A percentile compares a stretch with the other conserved stretches of the same genome.
Evolutionary conservation across 2,797 vertebrate species (phyloP).

Genomic region (Bryconaethiops microstoma): DNA sequence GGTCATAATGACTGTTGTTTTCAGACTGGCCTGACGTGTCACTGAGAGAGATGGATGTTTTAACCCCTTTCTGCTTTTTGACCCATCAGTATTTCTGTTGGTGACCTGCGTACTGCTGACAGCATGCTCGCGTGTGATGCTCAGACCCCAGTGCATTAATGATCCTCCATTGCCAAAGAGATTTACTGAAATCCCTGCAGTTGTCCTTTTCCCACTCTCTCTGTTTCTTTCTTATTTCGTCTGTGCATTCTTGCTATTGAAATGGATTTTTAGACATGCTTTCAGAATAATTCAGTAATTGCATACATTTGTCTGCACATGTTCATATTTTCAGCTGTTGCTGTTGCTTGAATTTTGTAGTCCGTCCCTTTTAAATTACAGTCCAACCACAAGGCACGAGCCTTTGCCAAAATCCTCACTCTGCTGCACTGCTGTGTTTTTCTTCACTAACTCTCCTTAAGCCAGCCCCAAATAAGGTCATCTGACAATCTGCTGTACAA

Average conservation of each 20-base stretch:
- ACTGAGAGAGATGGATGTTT: constrained; percentile 35
- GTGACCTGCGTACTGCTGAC: constrained; percentile 3
- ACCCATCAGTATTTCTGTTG: constrained; percentile 35
- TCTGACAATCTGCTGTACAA: constrained; percentile 13
- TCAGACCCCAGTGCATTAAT: neutral
- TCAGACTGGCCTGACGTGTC: neutral
- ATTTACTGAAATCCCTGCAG: neutral
- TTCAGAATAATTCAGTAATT: constrained; percentile 3
- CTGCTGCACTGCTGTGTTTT: constrained; percentile 1
- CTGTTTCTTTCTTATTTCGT: neutral
- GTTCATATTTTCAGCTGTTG: too few relatives aligned
- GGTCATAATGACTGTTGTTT: constrained; percentile 5
- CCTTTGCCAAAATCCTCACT: constrained; percentile 9
- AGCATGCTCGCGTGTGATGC: neutral
- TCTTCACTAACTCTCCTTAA: constrained; percentile 8
- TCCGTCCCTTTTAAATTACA: neutral
- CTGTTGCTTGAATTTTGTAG: neutral
- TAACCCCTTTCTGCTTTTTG: constrained; percentile 38
- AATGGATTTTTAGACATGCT: neutral
- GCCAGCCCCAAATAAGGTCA: constrained; percentile 3
- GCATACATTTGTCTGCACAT: constrained; percentile 12
- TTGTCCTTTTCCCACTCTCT: neutral
- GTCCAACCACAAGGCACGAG: neutral
- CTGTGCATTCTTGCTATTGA: neutral
- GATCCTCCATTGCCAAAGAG: neutral